phyloP scores from a whole-genome alignment of 2,113 vertebrate genomes.

The Paraplagusia blochii region DNA sequence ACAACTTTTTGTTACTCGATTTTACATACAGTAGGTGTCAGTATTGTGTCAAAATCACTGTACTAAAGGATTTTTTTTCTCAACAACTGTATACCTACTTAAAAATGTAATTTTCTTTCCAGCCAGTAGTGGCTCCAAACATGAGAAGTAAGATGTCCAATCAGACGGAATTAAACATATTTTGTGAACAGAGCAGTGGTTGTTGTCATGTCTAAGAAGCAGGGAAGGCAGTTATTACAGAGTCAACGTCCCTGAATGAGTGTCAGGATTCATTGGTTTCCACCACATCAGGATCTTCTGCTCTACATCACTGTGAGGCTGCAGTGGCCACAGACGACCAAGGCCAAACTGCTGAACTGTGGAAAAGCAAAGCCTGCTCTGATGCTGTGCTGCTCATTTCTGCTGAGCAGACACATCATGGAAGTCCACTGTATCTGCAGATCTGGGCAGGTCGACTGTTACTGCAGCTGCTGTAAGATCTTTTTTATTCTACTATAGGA shows the following conservation, averaged over 20 bases:
- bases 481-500: no score
- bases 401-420: neutral
- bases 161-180: no score
- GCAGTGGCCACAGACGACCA: neutral
- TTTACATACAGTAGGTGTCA: neutral
- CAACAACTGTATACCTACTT: neutral
- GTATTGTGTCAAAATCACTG: neutral
- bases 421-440: no score
- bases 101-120: neutral
- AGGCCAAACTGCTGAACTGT: neutral
- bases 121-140: neutral
- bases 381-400: neutral
- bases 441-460: no score
- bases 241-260: no score
- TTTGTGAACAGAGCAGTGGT: no score
- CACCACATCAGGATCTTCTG: constrained; percentile 1
- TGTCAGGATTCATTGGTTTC: no score
- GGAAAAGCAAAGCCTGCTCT: neutral
- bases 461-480: no score
- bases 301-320: constrained; percentile 1
- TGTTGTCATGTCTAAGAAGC: neutral
- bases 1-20: neutral
- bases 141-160: neutral
- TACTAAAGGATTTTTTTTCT: neutral
- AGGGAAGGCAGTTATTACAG: neutral